These are phyloP conservation scores for Mongoloraphidia duomilia DNA, from an alignment of 2,888 invertebrate genomes.

Conservation along the genomic window DNA sequence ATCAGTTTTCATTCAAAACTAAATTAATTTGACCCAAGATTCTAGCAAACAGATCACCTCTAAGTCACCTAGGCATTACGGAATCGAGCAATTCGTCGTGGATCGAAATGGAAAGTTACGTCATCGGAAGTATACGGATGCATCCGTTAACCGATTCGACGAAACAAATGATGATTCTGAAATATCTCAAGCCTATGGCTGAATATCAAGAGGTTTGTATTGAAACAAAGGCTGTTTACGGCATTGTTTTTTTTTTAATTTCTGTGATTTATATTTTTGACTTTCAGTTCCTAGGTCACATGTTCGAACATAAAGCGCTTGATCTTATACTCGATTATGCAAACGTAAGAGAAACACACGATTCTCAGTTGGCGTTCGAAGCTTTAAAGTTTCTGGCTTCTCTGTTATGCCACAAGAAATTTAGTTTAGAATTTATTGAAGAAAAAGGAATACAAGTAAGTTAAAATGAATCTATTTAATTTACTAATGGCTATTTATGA, in stretches of 20 bases:
- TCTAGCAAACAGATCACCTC: not conserved
- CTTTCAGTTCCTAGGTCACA: constrained; percentile 69
- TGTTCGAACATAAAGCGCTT: constrained; percentile 85
- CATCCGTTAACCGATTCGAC: constrained; percentile 80
- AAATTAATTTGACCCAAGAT: not conserved
- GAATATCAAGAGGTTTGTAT: constrained; percentile 79
- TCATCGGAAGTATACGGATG: constrained; percentile 81
- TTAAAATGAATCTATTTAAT: constrained; percentile 1
- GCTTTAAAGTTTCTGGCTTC: constrained; percentile 91
- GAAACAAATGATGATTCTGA: constrained; percentile 80
- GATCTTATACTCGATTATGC: constrained; percentile 83
- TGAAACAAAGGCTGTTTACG: not conserved
- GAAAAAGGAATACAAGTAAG: constrained; percentile 67
- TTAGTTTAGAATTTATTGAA: constrained; percentile 89
- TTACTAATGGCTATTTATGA: not conserved
- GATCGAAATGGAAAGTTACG: constrained; percentile 79
- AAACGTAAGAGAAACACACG: constrained; percentile 73
- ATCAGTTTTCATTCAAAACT: too few species aligned
- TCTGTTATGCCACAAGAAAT: constrained; percentile 93
- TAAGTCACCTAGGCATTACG: not conserved
- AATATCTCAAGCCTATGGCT: constrained; percentile 92
- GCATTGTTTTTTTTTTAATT: constrained; percentile 1
- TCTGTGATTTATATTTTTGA: constrained; percentile 7
- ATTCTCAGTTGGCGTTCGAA: constrained; percentile 90
- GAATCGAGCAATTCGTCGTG: constrained; percentile 78